Base-by-base conservation (phyloP, 2,888 invertebrate genomes). In the Meteorus cinctellus region DNA sequence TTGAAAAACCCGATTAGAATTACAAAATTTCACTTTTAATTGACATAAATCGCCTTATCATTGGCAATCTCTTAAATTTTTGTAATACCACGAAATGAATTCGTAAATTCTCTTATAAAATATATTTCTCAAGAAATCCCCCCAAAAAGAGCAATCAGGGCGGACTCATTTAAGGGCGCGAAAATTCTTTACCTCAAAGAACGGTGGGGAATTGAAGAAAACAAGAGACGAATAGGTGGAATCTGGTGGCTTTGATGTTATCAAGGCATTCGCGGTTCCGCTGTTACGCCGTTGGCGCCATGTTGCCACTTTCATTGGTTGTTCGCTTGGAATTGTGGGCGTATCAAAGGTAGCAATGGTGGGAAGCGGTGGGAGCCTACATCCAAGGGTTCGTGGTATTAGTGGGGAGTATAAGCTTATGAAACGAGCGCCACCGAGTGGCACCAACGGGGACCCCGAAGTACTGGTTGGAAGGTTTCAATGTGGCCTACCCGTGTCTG, bases 261-360 rank as follows among this genome's bases (percentile, higher is more conserved):
- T 84, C 84, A 81, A 80, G 76, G 65, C 29, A 41, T 48, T 51
- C 67, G 76, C 75, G 77, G 79, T 77, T 79, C 76, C 79, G 81
- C 77, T 71, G 79, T 82, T 81, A 78, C 79, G 77, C 78, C 78
- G 78, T 77, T 81, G 80, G 85, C 88, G 88, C 88, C 88, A 88
- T 88, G 84, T 85, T 87, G 87, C 81, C 81, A 79, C 69, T 55
- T 65, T 76, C 83, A 88, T 88, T 88, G 88, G 88, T 78, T 80
- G 79, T 60, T 41, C 19, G 41, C 34, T 59, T 71, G 80, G 77
- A 63, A 68, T 67, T 48, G 67, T 82, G 80, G 88, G 88, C 84
- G 87, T 83, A 84, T 78, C 79, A 14, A 51, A 41, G 66, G 41
- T 48, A n/a, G 62, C 27, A 62, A 16, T 55, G 5, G 55, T 36